These are phyloP conservation scores for Psammodynastes pulverulentus DNA, from an alignment of 2,113 vertebrate genomes.

Conservation along the genomic window DNA sequence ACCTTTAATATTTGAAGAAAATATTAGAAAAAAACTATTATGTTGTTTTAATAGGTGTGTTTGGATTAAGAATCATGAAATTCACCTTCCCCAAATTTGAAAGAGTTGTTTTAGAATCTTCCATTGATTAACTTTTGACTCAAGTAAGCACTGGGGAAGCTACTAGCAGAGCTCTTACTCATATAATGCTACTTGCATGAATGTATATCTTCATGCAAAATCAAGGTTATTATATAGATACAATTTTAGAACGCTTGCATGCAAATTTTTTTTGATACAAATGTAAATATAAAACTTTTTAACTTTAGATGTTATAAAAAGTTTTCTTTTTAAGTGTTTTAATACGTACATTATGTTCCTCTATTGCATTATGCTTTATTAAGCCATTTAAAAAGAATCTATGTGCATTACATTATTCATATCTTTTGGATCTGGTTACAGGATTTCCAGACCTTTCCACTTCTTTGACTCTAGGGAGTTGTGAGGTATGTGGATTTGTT, in stretches of 20 bases:
- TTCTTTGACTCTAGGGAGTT: not conserved
- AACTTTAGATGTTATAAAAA: not conserved
- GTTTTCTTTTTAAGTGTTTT: not conserved
- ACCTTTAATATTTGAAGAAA: not conserved
- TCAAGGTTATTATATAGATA: not conserved
- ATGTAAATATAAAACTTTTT: not conserved
- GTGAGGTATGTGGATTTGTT: not conserved
- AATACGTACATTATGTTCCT: not conserved
- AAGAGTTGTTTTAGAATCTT: constrained; percentile 12
- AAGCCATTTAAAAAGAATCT: not conserved
- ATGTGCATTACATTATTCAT: not conserved
- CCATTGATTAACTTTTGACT: not conserved
- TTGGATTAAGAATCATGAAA: not conserved
- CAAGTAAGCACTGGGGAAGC: not conserved
- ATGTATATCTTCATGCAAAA: constrained; percentile 23
- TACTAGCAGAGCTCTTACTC: not conserved
- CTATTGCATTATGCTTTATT: not conserved
- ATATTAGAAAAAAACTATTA: not conserved
- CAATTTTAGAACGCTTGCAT: not conserved
- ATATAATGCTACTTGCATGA: constrained; percentile 13
- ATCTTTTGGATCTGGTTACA: not conserved
- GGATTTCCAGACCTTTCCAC: not conserved
- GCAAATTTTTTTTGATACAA: not conserved
- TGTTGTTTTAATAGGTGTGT: not conserved
- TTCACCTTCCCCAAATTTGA: constrained; percentile 23